Evolutionary conservation across 2,888 invertebrate genomes (phyloP).

Genomic region (Merodon equestris): DNA sequence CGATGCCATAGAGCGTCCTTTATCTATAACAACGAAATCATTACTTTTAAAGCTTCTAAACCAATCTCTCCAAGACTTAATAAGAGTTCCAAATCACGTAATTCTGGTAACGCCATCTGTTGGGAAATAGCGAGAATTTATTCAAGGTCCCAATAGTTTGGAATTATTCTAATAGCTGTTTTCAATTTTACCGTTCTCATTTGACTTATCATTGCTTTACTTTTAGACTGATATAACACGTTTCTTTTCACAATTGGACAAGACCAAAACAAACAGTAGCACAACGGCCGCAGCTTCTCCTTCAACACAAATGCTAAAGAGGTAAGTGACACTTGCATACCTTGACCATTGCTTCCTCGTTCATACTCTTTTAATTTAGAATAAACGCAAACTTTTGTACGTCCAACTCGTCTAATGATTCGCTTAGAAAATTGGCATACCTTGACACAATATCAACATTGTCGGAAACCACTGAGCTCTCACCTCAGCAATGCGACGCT

Average conservation of each 20-base stretch:
- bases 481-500: not conserved
- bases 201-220: not conserved
- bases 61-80: no score
- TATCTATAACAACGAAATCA: no score
- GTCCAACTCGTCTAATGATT: conserved; percentile 20
- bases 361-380: conserved; percentile 15
- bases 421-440: conserved; percentile 38
- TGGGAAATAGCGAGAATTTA: no score
- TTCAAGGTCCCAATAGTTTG: no score
- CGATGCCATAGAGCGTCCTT: no score
- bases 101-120: no score
- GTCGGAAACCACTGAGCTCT: conserved; percentile 33
- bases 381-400: conserved; percentile 29
- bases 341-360: not conserved
- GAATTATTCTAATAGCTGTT: no score
- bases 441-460: conserved; percentile 53
- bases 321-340: conserved; percentile 63
- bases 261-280: conserved; percentile 22
- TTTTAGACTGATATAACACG: conserved; percentile 74
- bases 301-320: conserved; percentile 72
- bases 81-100: no score
- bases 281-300: conserved; percentile 71
- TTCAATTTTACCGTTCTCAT: no score
- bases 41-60: no score
- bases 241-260: conserved; percentile 72